Percentiles rank a stretch among this genome's conserved stretches.
Evolutionary conservation across 2,797 vertebrate genomes (phyloP).

Genomic region (Hippoglossus hippoglossus): DNA sequence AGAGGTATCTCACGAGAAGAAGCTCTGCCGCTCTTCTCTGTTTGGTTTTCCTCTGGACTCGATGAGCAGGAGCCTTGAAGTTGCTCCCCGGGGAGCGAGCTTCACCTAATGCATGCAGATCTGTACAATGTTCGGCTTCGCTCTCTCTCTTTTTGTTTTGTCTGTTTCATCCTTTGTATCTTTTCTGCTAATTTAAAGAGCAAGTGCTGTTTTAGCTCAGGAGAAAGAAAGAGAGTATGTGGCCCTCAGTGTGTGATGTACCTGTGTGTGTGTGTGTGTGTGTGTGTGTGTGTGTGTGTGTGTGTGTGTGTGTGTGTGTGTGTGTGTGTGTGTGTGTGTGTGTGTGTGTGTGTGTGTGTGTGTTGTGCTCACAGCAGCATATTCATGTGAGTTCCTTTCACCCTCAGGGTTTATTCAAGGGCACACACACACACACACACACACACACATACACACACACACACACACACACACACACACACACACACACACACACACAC

Average conservation of each 20-base stretch:
- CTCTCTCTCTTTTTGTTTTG: conserved; percentile 12
- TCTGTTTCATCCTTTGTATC: background rate
- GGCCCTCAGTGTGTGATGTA: conserved; percentile 12
- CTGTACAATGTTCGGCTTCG: conserved; percentile 14
- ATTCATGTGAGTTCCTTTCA: conserved; percentile 32
- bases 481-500: background rate
- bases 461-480: conserved; percentile 12
- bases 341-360: conserved; percentile 17
- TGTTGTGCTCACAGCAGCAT: conserved; percentile 27
- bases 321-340: conserved; percentile 19
- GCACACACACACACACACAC: background rate
- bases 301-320: conserved; percentile 29
- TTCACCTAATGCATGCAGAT: conserved; percentile 38
- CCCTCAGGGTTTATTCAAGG: conserved; percentile 42
- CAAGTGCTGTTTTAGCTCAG: conserved; percentile 52
- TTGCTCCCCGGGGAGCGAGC: conserved; percentile 18
- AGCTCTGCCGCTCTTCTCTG: background rate
- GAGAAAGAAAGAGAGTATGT: background rate
- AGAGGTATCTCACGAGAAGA: conserved; percentile 29
- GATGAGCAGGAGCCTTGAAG: conserved; percentile 48
- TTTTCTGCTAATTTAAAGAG: conserved; percentile 16
- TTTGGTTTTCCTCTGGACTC: conserved; percentile 25
- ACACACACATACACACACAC: too few species aligned
- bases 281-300: conserved; percentile 20
- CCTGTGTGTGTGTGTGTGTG: conserved; percentile 23